Evolutionary conservation across 2,113 vertebrate species (phyloP).

Genomic region (Hylia prasina): DNA sequence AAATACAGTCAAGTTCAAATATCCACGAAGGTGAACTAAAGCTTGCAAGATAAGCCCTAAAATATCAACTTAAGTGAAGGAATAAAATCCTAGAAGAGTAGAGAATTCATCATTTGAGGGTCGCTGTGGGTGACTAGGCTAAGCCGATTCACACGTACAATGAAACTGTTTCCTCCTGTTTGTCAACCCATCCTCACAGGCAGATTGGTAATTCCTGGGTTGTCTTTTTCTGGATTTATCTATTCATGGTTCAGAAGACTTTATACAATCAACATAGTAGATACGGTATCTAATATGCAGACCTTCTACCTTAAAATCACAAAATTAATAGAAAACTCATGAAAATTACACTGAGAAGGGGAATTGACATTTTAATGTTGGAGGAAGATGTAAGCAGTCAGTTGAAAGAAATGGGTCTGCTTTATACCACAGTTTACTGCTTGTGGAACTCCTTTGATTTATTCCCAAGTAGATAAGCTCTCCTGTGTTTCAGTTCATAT

Average conservation of each 20-base stretch:
- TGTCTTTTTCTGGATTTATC: not conserved
- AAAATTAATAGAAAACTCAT: not conserved
- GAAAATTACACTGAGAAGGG: not conserved
- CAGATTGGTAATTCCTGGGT: not conserved
- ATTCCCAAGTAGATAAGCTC: not conserved
- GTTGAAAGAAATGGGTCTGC: not conserved
- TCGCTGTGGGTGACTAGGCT: not conserved
- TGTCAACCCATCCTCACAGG: not conserved
- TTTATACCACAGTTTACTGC: not conserved
- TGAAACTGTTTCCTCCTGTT: not conserved
- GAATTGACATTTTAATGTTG: conserved; percentile 1
- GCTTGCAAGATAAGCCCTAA: not conserved
- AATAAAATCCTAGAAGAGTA: not conserved
- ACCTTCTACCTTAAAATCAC: not conserved
- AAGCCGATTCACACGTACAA: not conserved
- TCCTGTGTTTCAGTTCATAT: not conserved
- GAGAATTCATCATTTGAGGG: not conserved
- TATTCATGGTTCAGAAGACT: not conserved
- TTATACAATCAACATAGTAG: not conserved
- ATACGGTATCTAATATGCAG: not conserved
- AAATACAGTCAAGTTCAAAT: conserved; percentile 90
- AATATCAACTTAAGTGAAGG: not conserved
- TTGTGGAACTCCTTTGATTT: not conserved
- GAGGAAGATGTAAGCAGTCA: not conserved
- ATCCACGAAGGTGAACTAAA: conserved; percentile 85